Conservation (phyloP, 2,888 invertebrate species). For the Ariolimax columbianus region DNA sequence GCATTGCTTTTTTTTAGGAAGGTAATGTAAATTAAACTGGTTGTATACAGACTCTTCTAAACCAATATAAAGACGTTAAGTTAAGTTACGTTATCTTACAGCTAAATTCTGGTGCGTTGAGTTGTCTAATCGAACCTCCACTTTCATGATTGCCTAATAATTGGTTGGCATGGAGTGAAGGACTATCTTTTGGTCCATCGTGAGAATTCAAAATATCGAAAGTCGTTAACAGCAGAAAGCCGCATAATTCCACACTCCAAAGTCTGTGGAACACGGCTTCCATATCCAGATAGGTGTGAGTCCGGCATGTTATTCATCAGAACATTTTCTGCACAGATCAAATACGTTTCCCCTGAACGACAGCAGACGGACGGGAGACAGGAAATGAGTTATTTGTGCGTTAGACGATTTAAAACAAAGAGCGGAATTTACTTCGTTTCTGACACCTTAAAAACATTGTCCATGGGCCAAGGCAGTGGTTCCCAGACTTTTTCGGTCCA, state of each 20-base stretch:
- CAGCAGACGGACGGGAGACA: neutral
- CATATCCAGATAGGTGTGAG: neutral
- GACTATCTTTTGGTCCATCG: neutral
- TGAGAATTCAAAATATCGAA: constrained; percentile 3
- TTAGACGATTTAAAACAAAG: neutral
- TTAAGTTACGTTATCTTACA: constrained; percentile 6
- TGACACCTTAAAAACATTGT: neutral
- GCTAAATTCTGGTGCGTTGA: neutral
- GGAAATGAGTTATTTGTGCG: neutral
- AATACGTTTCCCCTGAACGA: neutral
- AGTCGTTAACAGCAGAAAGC: constrained; percentile 18
- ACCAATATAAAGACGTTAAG: too few species aligned
- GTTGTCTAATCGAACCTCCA: neutral
- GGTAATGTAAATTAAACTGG: too few species aligned
- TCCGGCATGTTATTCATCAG: constrained; percentile 6
- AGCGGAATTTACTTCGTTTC: neutral
- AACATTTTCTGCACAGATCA: neutral
- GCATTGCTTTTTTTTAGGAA: too few species aligned
- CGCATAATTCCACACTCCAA: constrained; percentile 25
- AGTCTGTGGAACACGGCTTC: constrained; percentile 21
- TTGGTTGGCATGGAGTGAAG: neutral
- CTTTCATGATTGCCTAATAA: neutral
- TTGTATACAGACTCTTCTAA: too few species aligned
- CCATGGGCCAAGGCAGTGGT: too few species aligned
- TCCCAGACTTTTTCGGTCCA: too few species aligned